Base-by-base conservation (phyloP, 2,888 invertebrate species). In the Ypsolopha scabrella region DNA sequence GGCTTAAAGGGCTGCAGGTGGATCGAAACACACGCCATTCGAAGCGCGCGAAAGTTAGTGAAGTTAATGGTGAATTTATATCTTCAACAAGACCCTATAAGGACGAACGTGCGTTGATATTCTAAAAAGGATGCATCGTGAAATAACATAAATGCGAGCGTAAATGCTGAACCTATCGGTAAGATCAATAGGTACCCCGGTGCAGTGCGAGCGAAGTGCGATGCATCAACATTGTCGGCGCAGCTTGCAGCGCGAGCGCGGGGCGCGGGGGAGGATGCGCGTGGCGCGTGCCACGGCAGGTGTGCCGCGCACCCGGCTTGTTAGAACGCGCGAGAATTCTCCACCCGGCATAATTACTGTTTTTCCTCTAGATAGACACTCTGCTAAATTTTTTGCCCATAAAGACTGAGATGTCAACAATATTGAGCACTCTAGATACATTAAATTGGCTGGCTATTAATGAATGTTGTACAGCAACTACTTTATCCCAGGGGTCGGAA, bases 291-390 rank as follows among this genome's bases (percentile, higher is more conserved):
- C 62, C 53, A 60, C 60, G 69, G 74, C 80, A 81, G 83, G 82
- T 85, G 85, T 72, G 68, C 64, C 53, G 70, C 68, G 75, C 83
- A 80, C 71, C 83, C 76, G 81, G 80, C 71, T 68, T 63, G 70
- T 69, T 70, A 70, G 64, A 64, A 33, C 62, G 64, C 69, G 65
- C 67, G 65, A 68, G 69, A 72, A 75, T 72, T 66, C 71, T 63
- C 71, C 69, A 67, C 69, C 72, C 69, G 69, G 58, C 68, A 68
- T 72, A 76, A 77, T 80, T 54, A 51, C 49, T 37, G 33, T 51
- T 53, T 53, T 39, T 48, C 10, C 7, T 10, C 13, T 37, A 14
- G n/a, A 34, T 45, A 7, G 3, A 14, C 41, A 13, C 1, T 9
- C 24, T 43, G 11, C 24, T 9, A 6, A 9, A 14, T 43, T 43